phyloP scores from a whole-genome alignment of 1,140 invertebrate genomes.

The Drosophila tristis region DNA sequence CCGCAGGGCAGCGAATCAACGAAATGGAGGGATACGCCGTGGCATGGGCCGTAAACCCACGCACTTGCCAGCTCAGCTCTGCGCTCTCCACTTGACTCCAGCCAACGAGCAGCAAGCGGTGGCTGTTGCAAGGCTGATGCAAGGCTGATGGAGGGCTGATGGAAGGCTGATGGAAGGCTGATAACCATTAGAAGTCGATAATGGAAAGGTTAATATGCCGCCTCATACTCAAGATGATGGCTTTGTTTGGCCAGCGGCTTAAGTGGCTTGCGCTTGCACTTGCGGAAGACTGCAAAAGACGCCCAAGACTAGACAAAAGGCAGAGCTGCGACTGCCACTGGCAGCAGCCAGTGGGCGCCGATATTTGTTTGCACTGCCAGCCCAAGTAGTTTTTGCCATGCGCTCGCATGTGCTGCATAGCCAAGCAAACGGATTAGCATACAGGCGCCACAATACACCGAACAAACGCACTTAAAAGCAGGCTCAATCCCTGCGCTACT shows the following conservation, averaged over 20 bases:
- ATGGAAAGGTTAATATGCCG: slow-evolving; percentile 58
- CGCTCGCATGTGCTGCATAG: slow-evolving; percentile 38
- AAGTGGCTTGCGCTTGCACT: slow-evolving; percentile 71
- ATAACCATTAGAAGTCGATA: slow-evolving; percentile 29
- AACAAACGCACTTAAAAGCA: too few relatives aligned
- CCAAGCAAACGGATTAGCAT: slow-evolving; percentile 45
- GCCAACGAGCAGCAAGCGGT: slow-evolving; percentile 14
- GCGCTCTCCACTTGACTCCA: too few relatives aligned
- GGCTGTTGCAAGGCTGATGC: slow-evolving; percentile 8
- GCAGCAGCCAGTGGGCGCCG: slow-evolving; percentile 13
- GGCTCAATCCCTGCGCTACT: too few relatives aligned
- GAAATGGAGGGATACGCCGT: too few relatives aligned
- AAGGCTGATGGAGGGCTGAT: neutral
- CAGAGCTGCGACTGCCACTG: neutral
- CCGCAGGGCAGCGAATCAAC: neutral
- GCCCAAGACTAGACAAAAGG: slow-evolving; percentile 47
- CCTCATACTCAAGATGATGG: slow-evolving; percentile 65
- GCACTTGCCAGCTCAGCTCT: too few relatives aligned
- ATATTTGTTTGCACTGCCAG: slow-evolving; percentile 45
- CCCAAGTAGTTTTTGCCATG: slow-evolving; percentile 62
- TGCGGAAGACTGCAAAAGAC: slow-evolving; percentile 17
- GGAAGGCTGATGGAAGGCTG: slow-evolving; percentile 12
- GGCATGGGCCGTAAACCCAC: too few relatives aligned
- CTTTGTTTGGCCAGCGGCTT: slow-evolving; percentile 61
- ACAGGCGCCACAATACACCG: neutral